Evolutionary conservation across 2,797 vertebrate genomes (phyloP).

Genomic region (Emys orbicularis): DNA sequence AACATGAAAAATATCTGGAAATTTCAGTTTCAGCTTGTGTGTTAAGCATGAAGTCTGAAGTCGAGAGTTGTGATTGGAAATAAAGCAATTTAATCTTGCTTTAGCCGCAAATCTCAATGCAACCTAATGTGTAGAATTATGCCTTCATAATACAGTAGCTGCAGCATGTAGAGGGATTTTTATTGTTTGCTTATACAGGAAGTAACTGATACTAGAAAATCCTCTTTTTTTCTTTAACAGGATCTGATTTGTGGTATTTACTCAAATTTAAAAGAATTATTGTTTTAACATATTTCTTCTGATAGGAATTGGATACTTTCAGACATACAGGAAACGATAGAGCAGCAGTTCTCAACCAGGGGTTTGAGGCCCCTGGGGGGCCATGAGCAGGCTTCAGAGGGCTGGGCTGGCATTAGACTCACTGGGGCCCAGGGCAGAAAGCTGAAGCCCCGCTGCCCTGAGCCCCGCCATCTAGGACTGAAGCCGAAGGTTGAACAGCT

Average conservation of each 20-base stretch:
- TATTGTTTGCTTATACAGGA: neutral
- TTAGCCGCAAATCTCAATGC: neutral
- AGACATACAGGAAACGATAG: neutral
- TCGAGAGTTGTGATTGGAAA: neutral
- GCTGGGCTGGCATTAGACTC: too few species aligned
- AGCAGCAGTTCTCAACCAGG: too few species aligned
- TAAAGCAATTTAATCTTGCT: neutral
- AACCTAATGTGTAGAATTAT: neutral
- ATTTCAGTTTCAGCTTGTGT: neutral
- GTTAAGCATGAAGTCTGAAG: neutral
- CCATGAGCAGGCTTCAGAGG: too few species aligned
- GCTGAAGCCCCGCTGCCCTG: too few species aligned
- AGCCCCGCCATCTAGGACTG: too few species aligned
- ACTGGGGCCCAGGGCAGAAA: too few species aligned
- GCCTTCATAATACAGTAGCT: neutral
- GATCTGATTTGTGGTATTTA: neutral
- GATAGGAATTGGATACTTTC: neutral
- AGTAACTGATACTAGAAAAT: neutral
- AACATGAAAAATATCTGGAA: neutral
- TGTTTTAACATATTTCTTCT: neutral
- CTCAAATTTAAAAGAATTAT: neutral
- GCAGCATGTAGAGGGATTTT: neutral
- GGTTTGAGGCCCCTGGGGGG: too few species aligned
- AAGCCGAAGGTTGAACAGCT: too few species aligned
- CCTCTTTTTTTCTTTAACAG: rapidly evolving